Evolutionary conservation across 2,113 vertebrate genomes (phyloP).

Genomic region (Rhadina sibilatrix): DNA sequence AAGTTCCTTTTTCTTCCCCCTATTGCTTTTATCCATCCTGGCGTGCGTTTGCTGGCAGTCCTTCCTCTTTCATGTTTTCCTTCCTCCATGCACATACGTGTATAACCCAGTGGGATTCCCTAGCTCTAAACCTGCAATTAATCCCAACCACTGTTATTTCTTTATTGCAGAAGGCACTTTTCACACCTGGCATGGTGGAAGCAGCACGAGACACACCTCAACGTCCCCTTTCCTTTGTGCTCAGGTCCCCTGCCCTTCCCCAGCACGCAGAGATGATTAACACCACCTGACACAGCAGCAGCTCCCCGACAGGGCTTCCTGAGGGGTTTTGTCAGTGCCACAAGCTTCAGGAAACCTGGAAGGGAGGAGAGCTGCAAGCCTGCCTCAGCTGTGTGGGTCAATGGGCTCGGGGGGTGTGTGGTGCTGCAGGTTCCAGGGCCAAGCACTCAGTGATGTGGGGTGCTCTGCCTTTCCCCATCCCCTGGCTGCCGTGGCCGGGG

Average conservation of each 20-base stretch:
- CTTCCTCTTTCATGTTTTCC: background rate
- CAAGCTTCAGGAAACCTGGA: background rate
- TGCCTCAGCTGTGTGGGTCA: background rate
- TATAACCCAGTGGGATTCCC: background rate
- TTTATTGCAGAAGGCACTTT: background rate
- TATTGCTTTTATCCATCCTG: background rate
- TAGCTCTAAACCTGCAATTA: background rate
- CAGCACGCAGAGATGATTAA: background rate
- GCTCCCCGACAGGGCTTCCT: background rate
- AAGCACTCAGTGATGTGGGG: accelerated
- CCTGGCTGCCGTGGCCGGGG: background rate
- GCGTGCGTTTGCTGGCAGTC: background rate
- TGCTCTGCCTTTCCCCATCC: background rate
- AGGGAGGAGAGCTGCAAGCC: background rate
- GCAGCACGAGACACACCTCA: background rate
- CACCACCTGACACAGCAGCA: background rate
- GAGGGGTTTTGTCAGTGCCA: background rate
- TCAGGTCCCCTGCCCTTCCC: background rate
- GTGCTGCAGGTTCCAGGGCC: accelerated
- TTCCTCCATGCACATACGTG: background rate
- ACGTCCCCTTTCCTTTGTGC: background rate
- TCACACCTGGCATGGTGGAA: background rate
- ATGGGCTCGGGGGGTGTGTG: background rate
- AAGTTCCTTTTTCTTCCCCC: background rate
- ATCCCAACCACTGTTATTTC: background rate